phyloP scores from a whole-genome alignment of 2,113 vertebrate species.

The Lonchura striata region DNA sequence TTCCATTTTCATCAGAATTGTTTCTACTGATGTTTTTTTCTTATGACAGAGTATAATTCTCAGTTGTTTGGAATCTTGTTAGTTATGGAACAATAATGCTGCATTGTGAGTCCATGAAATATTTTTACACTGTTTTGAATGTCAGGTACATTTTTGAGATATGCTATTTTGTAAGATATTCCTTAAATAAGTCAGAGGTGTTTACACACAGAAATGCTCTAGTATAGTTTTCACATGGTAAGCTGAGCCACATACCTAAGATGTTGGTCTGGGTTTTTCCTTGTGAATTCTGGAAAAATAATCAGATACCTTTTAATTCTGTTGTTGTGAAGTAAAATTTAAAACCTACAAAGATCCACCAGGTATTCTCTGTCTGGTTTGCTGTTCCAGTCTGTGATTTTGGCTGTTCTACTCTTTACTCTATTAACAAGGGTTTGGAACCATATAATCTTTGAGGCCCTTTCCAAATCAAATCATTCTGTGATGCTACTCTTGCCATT shows the following conservation, averaged over 20 bases:
- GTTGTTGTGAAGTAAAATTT: neutral
- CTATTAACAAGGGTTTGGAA: neutral
- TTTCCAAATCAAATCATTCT: neutral
- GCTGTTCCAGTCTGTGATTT: neutral
- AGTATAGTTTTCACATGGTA: neutral
- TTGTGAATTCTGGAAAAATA: neutral
- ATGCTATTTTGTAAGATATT: neutral
- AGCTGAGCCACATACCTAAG: neutral
- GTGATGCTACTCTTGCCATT: neutral
- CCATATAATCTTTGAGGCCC: neutral
- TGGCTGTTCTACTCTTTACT: neutral
- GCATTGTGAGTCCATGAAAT: neutral
- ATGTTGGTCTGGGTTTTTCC: neutral
- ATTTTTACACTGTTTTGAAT: neutral
- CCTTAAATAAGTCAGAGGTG: neutral
- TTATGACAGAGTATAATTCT: neutral
- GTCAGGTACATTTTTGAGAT: neutral
- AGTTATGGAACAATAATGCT: neutral
- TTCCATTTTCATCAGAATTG: neutral
- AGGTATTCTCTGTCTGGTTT: neutral
- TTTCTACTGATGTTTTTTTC: neutral
- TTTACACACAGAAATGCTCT: neutral
- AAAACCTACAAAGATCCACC: neutral
- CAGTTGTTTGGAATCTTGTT: neutral
- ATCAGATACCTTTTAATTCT: neutral